Percentiles rank a stretch among this genome's conserved stretches.
phyloP scores from a whole-genome alignment of 2,797 vertebrate species.

The Acomys russatus region DNA sequence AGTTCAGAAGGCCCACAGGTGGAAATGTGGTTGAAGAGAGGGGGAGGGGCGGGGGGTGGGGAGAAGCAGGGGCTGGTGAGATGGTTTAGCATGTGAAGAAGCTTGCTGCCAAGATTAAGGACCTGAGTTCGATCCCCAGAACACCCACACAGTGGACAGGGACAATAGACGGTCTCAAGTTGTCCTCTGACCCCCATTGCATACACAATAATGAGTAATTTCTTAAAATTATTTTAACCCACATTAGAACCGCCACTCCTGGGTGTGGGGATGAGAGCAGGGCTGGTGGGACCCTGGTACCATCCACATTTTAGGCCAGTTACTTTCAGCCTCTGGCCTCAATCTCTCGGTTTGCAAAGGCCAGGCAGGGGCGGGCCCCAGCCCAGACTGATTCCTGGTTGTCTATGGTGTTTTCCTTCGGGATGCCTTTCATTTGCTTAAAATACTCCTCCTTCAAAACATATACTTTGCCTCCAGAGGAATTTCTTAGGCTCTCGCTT shows the following conservation, averaged over 20 bases:
- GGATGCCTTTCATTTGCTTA: conserved; percentile 77
- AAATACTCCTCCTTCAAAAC: conserved; percentile 80
- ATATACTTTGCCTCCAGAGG: conserved; percentile 59
- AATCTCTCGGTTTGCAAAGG: not conserved
- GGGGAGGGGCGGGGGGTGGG: not conserved
- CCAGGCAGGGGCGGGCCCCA: not conserved
- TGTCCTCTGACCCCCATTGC: not conserved
- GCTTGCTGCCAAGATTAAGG: not conserved
- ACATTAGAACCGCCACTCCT: not conserved
- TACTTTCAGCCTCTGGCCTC: not conserved
- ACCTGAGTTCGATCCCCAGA: not conserved
- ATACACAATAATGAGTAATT: not conserved
- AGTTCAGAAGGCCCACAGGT: not conserved
- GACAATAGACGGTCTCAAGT: not conserved
- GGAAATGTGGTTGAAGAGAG: not conserved
- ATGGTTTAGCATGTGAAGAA: not conserved
- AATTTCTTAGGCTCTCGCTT: conserved; percentile 76
- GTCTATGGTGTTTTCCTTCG: conserved; percentile 66
- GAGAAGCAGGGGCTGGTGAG: not conserved
- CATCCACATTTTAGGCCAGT: not conserved
- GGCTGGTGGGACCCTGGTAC: no score
- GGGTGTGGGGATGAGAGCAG: not conserved
- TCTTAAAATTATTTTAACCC: not conserved
- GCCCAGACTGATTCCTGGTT: conserved; percentile 41
- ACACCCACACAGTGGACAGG: not conserved